Evolutionary conservation across 2,113 vertebrate genomes (phyloP).

Genomic region (Brienomyrus brachyistius): DNA sequence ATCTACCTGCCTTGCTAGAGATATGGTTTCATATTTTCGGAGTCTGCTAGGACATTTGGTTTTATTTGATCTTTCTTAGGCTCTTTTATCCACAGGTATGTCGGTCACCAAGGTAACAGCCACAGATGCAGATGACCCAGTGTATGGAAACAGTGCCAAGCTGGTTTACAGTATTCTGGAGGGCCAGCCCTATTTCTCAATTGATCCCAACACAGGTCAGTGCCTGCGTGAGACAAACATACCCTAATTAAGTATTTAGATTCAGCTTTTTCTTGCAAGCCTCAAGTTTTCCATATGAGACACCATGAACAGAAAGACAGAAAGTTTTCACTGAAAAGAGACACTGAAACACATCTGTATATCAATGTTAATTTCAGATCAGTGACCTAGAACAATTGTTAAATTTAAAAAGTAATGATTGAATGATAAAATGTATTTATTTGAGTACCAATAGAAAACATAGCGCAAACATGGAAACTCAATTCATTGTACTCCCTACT

Average conservation of each 20-base stretch:
- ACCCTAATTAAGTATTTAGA: not conserved
- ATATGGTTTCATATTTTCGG: not conserved
- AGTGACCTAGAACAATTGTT: not conserved
- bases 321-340: not conserved
- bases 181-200: conserved; percentile 95
- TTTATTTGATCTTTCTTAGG: not conserved
- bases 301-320: not conserved
- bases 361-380: not conserved
- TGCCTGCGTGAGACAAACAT: not conserved
- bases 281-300: not conserved
- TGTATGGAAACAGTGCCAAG: conserved; percentile 94
- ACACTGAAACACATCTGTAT: not conserved
- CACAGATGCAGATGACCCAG: conserved; percentile 91
- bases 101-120: conserved; percentile 91
- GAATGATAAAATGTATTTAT: not conserved
- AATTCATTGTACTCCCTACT: not conserved
- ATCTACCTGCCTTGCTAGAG: not conserved
- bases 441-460: not conserved
- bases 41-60: not conserved
- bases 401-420: not conserved
- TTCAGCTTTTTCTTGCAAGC: not conserved
- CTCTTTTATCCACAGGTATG: conserved; percentile 63
- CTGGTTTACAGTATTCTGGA: conserved; percentile 96
- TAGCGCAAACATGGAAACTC: not conserved
- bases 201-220: conserved; percentile 91